Base-by-base conservation (phyloP, 2,888 invertebrate genomes). In the Metacarcinus magister region DNA sequence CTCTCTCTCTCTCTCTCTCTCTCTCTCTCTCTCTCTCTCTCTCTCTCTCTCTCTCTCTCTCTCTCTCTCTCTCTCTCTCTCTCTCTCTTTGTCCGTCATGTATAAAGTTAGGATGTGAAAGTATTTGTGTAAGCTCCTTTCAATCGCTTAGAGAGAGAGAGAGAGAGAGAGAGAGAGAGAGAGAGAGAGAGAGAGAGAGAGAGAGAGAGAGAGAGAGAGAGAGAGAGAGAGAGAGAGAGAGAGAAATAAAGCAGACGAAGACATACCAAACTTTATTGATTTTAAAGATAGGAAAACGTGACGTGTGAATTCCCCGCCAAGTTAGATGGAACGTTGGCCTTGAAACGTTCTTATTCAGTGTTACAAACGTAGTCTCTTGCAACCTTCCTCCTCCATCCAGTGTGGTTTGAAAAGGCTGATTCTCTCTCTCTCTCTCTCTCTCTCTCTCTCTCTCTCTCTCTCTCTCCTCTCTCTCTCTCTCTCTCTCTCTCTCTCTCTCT, bases 371-470 rank as follows among this genome's bases (percentile, higher is more conserved):
- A 28, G 10, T 28, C 28, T 19, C 60, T 60, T 60, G 60, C 60
- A 60, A 60, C 28, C 23, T 67, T 28, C 28, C 28, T 92, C 5
- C 19, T 16, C 10, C 28, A n/a, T n/a, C n/a, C n/a, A n/a, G n/a
- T n/a, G n/a, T n/a, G n/a, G n/a, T n/a, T n/a, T n/a, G n/a, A n/a
- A n/a, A n/a, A n/a, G n/a, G n/a, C n/a, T n/a, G n/a, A n/a, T n/a
- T 46, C 91, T 91, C 91, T 46, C 91, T 91, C 91, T 46, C 91
- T 91, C 91, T 46, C 91, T 91, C 91, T 46, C 91, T 91, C 91
- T 46, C 91, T 91, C 44, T 46, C 46, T 91, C 44, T 43, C 90
- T 90, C 44, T 43, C 90, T 90, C 44, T 43, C 90, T 90, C 44
- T 43, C 90, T 90, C 44, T 43, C 28, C 90, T 90, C 44, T 90